A percentile compares a stretch with the other conserved stretches of the same genome.
Evolutionary conservation across 2,888 invertebrate genomes (phyloP).

Genomic region (Xanthia togata): DNA sequence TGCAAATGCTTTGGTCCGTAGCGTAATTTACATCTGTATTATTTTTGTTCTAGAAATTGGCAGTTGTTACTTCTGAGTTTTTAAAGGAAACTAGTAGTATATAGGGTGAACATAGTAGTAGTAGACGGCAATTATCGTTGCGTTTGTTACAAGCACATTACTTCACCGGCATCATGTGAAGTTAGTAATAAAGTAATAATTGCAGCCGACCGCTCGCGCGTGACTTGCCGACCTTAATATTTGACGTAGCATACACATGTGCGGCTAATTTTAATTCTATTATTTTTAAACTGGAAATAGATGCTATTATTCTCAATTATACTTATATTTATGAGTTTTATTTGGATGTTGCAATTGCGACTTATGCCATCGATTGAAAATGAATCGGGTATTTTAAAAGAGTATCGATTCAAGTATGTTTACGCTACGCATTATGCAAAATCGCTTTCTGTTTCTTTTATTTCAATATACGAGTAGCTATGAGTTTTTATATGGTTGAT

Average conservation of each 20-base stretch:
- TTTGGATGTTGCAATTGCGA: neutral
- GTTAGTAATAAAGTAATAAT: constrained; percentile 73
- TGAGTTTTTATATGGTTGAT: constrained; percentile 30
- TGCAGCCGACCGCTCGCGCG: constrained; percentile 75
- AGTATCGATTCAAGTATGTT: constrained; percentile 10
- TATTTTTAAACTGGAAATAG: constrained; percentile 57
- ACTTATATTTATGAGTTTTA: constrained; percentile 8
- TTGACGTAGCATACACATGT: constrained; percentile 69
- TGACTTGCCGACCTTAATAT: constrained; percentile 80
- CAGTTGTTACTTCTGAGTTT: neutral
- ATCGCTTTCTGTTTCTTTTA: constrained; percentile 47
- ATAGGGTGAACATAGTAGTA: constrained; percentile 31
- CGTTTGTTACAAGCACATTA: constrained; percentile 64
- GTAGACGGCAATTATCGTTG: constrained; percentile 17
- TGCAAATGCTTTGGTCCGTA: neutral
- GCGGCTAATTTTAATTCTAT: constrained; percentile 57
- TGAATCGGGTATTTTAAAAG: neutral
- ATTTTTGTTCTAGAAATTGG: neutral
- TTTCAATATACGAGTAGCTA: constrained; percentile 25
- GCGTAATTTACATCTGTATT: neutral
- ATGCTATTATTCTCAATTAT: constrained; percentile 29
- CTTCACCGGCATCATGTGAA: constrained; percentile 67
- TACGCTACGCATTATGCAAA: neutral
- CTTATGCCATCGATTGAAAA: constrained; percentile 8
- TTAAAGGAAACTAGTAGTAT: neutral